Evolutionary conservation across 2,113 vertebrate genomes (phyloP).

Genomic region (Prolemur simus): DNA sequence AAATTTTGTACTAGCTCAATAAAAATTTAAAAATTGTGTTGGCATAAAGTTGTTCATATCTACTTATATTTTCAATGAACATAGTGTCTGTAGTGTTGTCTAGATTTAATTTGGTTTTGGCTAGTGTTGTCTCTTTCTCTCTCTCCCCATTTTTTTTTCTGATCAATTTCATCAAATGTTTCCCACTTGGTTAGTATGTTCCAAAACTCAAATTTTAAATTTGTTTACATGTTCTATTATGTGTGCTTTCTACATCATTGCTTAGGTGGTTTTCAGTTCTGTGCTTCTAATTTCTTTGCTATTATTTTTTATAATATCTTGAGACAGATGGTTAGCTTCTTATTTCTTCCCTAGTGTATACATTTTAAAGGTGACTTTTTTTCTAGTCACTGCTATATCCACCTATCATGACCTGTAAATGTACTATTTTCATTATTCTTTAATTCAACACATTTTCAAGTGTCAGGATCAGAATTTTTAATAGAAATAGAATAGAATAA

Average conservation of each 20-base stretch:
- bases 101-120: not conserved
- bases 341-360: not conserved
- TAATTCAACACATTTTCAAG: not conserved
- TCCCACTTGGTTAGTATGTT: not conserved
- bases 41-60: not conserved
- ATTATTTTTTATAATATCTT: not conserved
- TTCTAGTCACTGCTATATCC: not conserved
- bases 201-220: not conserved
- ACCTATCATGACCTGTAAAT: not conserved
- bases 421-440: not conserved
- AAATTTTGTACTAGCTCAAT: not conserved
- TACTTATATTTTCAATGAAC: not conserved
- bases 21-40: not conserved
- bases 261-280: not conserved
- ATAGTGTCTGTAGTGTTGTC: not conserved
- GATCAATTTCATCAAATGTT: not conserved
- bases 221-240: not conserved
- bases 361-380: not conserved
- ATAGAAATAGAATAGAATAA: not conserved
- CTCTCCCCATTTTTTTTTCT: not conserved
- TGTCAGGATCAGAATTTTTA: not conserved
- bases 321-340: not conserved
- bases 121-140: not conserved
- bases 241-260: not conserved
- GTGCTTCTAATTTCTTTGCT: not conserved